A percentile compares a stretch with the other conserved stretches of the same genome.
phyloP scores from a whole-genome alignment of 2,797 vertebrate species.

The Aselliscus stoliczkanus region DNA sequence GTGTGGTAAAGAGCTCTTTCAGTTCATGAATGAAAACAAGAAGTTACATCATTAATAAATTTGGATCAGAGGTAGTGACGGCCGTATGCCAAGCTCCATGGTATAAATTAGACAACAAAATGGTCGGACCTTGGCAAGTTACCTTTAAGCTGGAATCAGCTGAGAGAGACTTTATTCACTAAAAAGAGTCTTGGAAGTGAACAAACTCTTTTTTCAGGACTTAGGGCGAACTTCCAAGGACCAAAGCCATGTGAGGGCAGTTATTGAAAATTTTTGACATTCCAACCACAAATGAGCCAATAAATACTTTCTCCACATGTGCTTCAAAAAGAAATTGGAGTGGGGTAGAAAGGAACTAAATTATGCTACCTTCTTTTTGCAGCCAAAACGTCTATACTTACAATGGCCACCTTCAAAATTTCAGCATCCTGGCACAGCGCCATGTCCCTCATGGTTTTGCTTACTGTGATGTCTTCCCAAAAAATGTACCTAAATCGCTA shows the following conservation, averaged over 20 bases:
- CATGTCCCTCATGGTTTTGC: slow-evolving; percentile 82
- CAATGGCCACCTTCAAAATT: slow-evolving; percentile 87
- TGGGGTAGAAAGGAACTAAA: slow-evolving; percentile 84
- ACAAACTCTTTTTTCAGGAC: slow-evolving; percentile 77
- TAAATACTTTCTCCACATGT: slow-evolving; percentile 93
- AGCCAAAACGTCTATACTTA: slow-evolving; percentile 85
- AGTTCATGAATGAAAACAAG: slow-evolving; percentile 82
- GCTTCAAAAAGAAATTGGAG: slow-evolving; percentile 88
- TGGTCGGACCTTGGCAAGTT: slow-evolving; percentile 79
- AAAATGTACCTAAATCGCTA: slow-evolving; percentile 82
- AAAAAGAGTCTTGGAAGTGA: slow-evolving; percentile 82
- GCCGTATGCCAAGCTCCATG: slow-evolving; percentile 76
- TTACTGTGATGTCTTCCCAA: slow-evolving; percentile 80
- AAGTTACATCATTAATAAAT: slow-evolving; percentile 84
- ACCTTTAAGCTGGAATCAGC: slow-evolving; percentile 84
- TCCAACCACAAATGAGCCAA: slow-evolving; percentile 93
- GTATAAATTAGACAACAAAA: slow-evolving; percentile 86
- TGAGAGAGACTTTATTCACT: slow-evolving; percentile 86
- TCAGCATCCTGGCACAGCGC: slow-evolving; percentile 80
- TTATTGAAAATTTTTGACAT: slow-evolving; percentile 93
- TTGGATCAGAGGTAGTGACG: slow-evolving; percentile 79
- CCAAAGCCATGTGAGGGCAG: slow-evolving; percentile 84
- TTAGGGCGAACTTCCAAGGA: slow-evolving; percentile 82
- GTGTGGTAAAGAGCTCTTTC: slow-evolving; percentile 76
- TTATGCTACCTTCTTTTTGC: slow-evolving; percentile 86